Evolutionary conservation across 1,140 invertebrate species (phyloP).

Genomic region (Drosophila parvula): DNA sequence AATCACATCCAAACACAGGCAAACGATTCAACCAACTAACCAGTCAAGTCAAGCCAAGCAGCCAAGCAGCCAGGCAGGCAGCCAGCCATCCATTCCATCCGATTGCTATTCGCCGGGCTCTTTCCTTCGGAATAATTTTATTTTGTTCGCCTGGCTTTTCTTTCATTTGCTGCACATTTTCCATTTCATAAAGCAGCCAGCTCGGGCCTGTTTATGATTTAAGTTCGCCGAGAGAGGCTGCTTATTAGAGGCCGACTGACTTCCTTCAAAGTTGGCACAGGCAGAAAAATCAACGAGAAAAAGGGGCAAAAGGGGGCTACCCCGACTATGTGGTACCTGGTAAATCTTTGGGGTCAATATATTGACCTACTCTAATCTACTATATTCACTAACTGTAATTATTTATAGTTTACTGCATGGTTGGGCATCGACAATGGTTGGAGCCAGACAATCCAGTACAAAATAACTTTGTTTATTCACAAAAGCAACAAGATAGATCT

Average conservation of each 20-base stretch:
- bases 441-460: no score
- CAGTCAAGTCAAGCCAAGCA: slow-evolving; percentile 15
- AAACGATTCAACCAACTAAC: slow-evolving; percentile 31
- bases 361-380: no score
- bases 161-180: slow-evolving; percentile 76
- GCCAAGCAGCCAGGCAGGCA: neutral
- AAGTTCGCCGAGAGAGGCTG: slow-evolving; percentile 64
- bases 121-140: slow-evolving; percentile 38
- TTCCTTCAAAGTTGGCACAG: slow-evolving; percentile 50
- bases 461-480: no score
- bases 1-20: slow-evolving; percentile 42
- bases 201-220: slow-evolving; percentile 74
- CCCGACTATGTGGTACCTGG: neutral
- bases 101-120: slow-evolving; percentile 21
- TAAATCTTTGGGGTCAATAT: no score
- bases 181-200: slow-evolving; percentile 80
- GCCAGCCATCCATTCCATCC: slow-evolving; percentile 23
- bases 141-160: slow-evolving; percentile 54
- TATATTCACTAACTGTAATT: no score
- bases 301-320: neutral
- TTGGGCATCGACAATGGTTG: no score
- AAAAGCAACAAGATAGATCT: no score
- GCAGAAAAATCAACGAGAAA: slow-evolving; percentile 10
- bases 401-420: no score
- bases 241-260: slow-evolving; percentile 74